Evolutionary conservation across 2,113 vertebrate genomes (phyloP), one percentile per base, ranked within the genome.

Genomic region (Anser brachyrhynchus): DNA sequence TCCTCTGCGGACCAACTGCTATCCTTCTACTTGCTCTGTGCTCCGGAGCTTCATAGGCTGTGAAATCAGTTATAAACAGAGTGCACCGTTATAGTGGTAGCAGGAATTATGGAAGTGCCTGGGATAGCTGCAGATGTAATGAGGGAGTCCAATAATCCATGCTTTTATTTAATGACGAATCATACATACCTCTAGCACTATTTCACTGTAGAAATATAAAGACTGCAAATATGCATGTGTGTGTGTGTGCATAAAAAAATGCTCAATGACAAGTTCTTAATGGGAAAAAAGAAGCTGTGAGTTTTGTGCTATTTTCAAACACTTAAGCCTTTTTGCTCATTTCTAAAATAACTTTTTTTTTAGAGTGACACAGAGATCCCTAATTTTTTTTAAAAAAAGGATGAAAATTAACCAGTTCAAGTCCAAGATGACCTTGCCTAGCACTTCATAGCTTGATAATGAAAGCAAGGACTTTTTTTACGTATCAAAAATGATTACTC

Each of bases 51-150:
- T 25, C n/a, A 1, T 15, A 3, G 2, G 4, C 52, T 23, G 67
- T 4, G 13, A 23, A 70, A 35, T 1, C 64, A 26, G 22, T 8
- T 19, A 12, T 26, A 39, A 74, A 16, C 20, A 9, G 28, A 6
- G 17, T 3, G 51, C n/a, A 51, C 25, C 2, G 1, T 15, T 21
- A 17, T 0, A 6, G 0, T 1, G 20, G 26, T 17, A 57, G 52
- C 20, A 3, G 46, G 52, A 18, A 4, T 3, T 13, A 4, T 22
- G 54, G 89, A 69, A 59, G 39, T 61, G 54, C 49, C 64, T 61
- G 4, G 82, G 43, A 3, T 6, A 72, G 85, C 82, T 88, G 75
- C 66, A 72, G 83, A 11, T 39, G 69, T 6, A 33, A 87, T 44
- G 87, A 72, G 43, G 73, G 67, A 15, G 55, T 46, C 67, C 8